These are phyloP conservation scores for Busseola fusca DNA, from an alignment of 2,888 invertebrate species.

Conservation along the genomic window DNA sequence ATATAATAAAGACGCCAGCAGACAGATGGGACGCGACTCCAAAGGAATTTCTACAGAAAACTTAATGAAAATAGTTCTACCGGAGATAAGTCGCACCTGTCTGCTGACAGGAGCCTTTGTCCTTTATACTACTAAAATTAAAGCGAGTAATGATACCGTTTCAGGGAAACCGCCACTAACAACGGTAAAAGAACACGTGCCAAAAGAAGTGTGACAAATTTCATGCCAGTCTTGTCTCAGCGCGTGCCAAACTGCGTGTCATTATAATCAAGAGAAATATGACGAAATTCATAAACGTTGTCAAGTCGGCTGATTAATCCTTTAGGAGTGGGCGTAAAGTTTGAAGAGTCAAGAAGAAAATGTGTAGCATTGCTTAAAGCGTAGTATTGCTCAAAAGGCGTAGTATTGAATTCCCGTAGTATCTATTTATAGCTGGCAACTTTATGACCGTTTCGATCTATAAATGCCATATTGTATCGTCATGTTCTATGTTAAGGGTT, in stretches of 20 bases:
- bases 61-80: not conserved
- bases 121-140: not conserved
- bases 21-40: not conserved
- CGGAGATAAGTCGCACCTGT: not conserved
- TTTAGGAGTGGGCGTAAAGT: not conserved
- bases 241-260: not conserved
- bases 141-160: not conserved
- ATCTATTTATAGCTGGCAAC: constrained; percentile 5
- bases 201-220: not conserved
- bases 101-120: not conserved
- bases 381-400: not conserved
- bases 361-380: not conserved
- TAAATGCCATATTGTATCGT: not conserved
- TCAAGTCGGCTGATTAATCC: not conserved
- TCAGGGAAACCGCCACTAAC: not conserved
- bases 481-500: no score
- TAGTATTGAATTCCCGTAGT: not conserved
- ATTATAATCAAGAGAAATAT: constrained; percentile 1
- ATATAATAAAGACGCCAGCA: not conserved
- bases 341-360: not conserved
- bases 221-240: not conserved
- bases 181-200: not conserved
- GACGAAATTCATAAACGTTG: not conserved
- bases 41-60: not conserved
- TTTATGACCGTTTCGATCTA: not conserved